A percentile compares a stretch with the other conserved stretches of the same genome.
phyloP scores from a whole-genome alignment of 1,140 invertebrate genomes.

The Heliconius eleuchia region DNA sequence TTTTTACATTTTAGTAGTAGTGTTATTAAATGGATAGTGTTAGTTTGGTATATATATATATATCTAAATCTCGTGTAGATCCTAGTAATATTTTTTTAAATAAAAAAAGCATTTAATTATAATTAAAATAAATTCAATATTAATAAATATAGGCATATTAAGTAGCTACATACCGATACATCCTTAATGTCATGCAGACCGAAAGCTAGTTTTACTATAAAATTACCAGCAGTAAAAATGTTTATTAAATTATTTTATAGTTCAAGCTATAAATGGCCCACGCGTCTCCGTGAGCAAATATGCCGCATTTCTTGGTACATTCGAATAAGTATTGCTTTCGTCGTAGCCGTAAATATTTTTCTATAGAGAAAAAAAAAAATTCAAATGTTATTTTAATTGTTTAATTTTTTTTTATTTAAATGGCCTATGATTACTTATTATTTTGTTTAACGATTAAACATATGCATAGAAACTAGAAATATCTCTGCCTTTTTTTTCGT shows the following conservation, averaged over 20 bases:
- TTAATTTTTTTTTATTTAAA: background rate
- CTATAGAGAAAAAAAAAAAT: background rate
- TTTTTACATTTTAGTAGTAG: no score
- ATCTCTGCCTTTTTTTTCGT: no score
- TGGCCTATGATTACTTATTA: background rate
- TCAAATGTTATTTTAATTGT: background rate
- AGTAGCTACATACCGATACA: background rate
- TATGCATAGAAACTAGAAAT: no score
- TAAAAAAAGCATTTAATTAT: no score
- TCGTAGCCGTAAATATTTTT: background rate
- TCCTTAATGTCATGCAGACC: constrained; percentile 8
- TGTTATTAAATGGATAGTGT: no score
- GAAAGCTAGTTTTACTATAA: constrained; percentile 15
- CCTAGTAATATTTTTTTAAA: no score
- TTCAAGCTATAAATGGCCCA: background rate
- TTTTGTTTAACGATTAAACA: background rate
- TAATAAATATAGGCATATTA: background rate
- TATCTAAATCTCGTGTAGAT: no score
- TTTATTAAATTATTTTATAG: constrained; percentile 15
- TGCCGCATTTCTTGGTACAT: background rate
- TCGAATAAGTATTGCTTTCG: background rate
- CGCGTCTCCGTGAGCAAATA: background rate
- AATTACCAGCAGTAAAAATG: constrained; percentile 6
- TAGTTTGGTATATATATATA: no score
- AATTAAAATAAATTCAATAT: background rate